These are phyloP conservation scores for Archaeoteleia sp. DNA, from an alignment of 2,888 invertebrate species.

Conservation along the genomic window DNA sequence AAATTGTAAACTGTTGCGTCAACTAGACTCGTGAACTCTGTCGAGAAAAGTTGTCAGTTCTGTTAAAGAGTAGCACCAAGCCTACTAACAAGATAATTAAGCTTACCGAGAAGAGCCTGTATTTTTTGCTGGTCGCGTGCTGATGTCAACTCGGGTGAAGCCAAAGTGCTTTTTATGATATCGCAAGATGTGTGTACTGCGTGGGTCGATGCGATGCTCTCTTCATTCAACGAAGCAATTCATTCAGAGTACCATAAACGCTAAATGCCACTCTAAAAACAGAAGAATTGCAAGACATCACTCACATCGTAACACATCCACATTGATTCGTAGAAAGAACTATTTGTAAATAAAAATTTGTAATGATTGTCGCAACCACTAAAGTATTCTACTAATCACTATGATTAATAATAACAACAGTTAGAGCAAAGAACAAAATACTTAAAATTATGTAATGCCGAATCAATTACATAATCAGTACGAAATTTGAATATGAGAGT, in stretches of 20 bases:
- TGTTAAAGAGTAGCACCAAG: conserved; percentile 41
- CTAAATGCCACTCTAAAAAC: conserved; percentile 28
- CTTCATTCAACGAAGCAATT: conserved; percentile 51
- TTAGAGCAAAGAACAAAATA: too few species aligned
- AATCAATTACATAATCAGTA: too few species aligned
- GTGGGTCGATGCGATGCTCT: conserved; percentile 47
- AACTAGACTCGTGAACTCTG: conserved; percentile 23
- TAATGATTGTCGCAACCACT: too few species aligned
- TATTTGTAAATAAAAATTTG: too few species aligned
- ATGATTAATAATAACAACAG: too few species aligned
- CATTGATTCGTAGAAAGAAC: neutral
- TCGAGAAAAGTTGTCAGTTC: conserved; percentile 40
- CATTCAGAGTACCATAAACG: conserved; percentile 27
- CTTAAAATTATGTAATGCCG: too few species aligned
- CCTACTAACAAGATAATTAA: conserved; percentile 67
- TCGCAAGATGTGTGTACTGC: conserved; percentile 41
- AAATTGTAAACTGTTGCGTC: conserved; percentile 10
- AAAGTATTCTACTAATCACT: too few species aligned
- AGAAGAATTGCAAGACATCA: conserved; percentile 25
- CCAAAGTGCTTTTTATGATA: conserved; percentile 54
- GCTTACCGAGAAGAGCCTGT: conserved; percentile 60
- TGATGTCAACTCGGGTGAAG: conserved; percentile 61
- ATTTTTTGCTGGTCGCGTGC: conserved; percentile 65
- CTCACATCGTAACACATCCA: neutral
- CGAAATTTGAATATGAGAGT: conserved; percentile 1